Conservation (phyloP, 2,113 vertebrate genomes). For the Triplophysa rosa region DNA sequence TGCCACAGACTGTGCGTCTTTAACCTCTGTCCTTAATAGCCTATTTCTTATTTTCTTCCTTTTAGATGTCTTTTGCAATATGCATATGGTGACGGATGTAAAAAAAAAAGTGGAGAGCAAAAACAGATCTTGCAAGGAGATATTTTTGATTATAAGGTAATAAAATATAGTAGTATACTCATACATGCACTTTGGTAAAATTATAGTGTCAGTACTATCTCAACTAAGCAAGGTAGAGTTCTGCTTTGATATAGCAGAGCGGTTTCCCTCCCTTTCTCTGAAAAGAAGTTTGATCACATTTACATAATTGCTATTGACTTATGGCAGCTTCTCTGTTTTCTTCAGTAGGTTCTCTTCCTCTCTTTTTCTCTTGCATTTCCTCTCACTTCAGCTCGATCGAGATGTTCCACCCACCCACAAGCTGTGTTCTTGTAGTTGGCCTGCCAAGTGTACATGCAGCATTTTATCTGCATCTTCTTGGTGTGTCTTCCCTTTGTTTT, state of each 20-base stretch:
- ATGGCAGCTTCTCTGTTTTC: conserved; percentile 46
- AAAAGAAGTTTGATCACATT: conserved; percentile 40
- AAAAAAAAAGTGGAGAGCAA: not conserved
- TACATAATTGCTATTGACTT: conserved; percentile 42
- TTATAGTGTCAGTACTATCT: not conserved
- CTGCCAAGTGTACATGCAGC: not conserved
- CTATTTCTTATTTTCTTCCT: not conserved
- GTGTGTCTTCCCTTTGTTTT: conserved; percentile 31
- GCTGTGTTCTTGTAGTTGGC: conserved; percentile 58
- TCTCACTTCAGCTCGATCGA: conserved; percentile 57
- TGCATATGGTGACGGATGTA: not conserved
- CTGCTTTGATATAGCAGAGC: not conserved
- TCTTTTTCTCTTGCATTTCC: conserved; percentile 26
- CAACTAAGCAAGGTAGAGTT: not conserved
- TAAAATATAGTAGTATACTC: not conserved
- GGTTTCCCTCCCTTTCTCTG: not conserved
- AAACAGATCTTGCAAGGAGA: not conserved
- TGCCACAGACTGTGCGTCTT: not conserved
- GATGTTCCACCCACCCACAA: conserved; percentile 69
- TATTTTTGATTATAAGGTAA: not conserved
- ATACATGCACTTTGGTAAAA: not conserved
- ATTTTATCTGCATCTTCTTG: conserved; percentile 34
- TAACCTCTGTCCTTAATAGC: conserved; percentile 13
- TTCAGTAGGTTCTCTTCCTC: not conserved
- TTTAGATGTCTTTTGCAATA: not conserved